Evolutionary conservation across 2,797 vertebrate genomes (phyloP).

Genomic region (Hemitrygon akajei): DNA sequence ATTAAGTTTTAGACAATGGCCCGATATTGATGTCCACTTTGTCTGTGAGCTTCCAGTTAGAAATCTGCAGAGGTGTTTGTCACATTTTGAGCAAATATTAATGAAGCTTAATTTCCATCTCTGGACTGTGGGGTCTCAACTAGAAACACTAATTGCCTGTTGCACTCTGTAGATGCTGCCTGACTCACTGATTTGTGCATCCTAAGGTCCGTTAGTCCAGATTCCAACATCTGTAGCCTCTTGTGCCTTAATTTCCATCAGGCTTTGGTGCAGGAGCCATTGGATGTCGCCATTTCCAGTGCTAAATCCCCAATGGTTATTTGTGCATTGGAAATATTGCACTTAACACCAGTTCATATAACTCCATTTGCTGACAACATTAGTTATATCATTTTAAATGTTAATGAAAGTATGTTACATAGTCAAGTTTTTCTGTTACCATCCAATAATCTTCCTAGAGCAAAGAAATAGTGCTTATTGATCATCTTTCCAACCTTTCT

Average conservation of each 20-base stretch:
- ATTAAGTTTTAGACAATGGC: background rate
- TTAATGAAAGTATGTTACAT: constrained; percentile 3
- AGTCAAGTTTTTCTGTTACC: constrained; percentile 6
- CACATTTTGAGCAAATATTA: background rate
- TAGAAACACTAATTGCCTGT: no score
- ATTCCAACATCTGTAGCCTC: no score
- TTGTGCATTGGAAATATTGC: constrained; percentile 24
- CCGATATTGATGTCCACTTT: background rate
- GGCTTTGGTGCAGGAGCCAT: background rate
- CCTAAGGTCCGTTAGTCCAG: no score
- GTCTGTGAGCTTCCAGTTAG: background rate
- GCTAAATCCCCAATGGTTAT: background rate
- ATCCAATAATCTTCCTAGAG: background rate
- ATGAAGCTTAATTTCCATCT: background rate
- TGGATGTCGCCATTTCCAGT: background rate
- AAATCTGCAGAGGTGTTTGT: background rate
- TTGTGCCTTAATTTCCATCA: background rate
- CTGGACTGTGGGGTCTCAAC: no score
- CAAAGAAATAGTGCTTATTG: background rate
- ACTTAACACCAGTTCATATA: background rate
- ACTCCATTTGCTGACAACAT: constrained; percentile 3
- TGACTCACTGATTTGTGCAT: no score
- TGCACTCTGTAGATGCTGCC: no score
- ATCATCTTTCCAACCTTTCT: constrained; percentile 3
- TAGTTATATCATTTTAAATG: constrained; percentile 6